phyloP scores from a whole-genome alignment of 2,797 vertebrate genomes.

The Gorsachius magnificus region DNA sequence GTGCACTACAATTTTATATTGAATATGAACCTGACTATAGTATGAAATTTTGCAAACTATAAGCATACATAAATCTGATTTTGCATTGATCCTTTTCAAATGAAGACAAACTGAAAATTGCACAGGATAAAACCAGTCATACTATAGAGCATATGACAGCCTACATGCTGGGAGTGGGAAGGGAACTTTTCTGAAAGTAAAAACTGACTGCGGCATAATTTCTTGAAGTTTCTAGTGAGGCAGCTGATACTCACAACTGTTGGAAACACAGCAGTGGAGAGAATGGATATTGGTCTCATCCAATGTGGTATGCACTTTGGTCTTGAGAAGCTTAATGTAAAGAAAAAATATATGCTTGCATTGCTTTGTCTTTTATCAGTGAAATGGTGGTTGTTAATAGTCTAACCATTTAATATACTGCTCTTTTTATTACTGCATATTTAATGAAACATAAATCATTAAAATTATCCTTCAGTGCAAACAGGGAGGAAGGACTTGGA shows the following conservation, averaged over 20 bases:
- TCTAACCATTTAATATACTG: neutral
- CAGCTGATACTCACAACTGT: neutral
- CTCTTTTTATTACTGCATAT: neutral
- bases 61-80: neutral
- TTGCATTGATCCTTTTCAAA: neutral
- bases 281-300: neutral
- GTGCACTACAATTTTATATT: neutral
- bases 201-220: neutral
- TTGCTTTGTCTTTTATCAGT: neutral
- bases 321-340: neutral
- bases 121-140: neutral
- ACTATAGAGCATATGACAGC: neutral
- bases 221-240: neutral
- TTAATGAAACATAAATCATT: neutral
- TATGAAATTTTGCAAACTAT: neutral
- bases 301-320: accelerated
- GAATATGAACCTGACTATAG: neutral
- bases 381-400: neutral
- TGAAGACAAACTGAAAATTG: neutral
- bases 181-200: neutral
- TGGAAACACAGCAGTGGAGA: neutral
- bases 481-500: neutral
- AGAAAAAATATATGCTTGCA: neutral
- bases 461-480: neutral
- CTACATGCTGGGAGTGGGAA: neutral